These are phyloP conservation scores for Clarias laeviceps DNA, from an alignment of 2,797 vertebrate genomes.

Conservation along the genomic window DNA sequence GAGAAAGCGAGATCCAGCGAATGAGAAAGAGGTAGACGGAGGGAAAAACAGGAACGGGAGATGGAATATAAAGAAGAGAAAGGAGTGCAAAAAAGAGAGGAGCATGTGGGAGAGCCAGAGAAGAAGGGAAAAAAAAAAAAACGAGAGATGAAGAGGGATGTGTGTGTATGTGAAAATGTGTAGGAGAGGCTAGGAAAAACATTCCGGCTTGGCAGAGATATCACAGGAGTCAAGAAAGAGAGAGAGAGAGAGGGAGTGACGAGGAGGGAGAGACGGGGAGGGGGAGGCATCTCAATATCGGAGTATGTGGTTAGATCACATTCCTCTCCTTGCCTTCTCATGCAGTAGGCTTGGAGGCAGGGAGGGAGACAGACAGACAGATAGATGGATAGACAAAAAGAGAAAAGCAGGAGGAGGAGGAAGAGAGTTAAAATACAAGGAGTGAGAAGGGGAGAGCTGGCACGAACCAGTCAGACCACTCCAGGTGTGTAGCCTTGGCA, in stretches of 20 bases:
- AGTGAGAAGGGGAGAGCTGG: conserved; percentile 54
- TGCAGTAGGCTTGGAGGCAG: conserved; percentile 63
- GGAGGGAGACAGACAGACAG: conserved; percentile 18
- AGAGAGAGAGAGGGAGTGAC: conserved; percentile 63
- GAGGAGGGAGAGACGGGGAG: conserved; percentile 59
- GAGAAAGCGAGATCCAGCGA: conserved; percentile 21
- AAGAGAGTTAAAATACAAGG: not conserved
- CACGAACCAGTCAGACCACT: conserved; percentile 72
- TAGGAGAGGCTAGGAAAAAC: conserved; percentile 87
- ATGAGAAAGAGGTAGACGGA: conserved; percentile 15
- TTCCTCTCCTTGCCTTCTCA: conserved; percentile 75
- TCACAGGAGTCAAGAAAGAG: conserved; percentile 64
- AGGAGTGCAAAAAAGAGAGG: conserved; percentile 27
- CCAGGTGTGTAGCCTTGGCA: conserved; percentile 63
- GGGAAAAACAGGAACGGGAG: not conserved
- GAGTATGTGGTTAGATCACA: conserved; percentile 68
- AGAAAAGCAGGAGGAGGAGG: not conserved
- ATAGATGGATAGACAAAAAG: conserved; percentile 20
- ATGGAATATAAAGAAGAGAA: conserved; percentile 19
- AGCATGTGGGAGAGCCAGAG: conserved; percentile 17
- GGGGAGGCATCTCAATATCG: conserved; percentile 65
- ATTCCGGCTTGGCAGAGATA: conserved; percentile 71
- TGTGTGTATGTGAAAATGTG: conserved; percentile 76
- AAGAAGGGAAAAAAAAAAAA: not conserved
- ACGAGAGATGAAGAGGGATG: conserved; percentile 63